Conservation (phyloP, 1,140 invertebrate genomes). For the Platyura marginata region DNA sequence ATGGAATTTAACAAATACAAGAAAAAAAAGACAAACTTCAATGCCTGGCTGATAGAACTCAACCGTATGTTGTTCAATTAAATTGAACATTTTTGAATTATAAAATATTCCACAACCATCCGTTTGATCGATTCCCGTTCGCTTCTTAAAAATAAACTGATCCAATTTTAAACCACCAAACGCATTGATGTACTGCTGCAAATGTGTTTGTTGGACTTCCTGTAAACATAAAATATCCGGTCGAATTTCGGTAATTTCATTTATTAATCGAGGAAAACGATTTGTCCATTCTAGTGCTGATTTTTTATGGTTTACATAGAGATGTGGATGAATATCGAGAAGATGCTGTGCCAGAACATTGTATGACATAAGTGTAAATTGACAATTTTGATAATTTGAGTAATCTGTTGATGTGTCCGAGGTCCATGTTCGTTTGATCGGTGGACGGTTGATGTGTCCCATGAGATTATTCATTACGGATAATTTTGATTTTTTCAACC, state of each 20-base stretch:
- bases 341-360: constrained; percentile 78
- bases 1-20: too few species aligned
- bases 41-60: constrained; percentile 32
- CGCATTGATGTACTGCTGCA: constrained; percentile 19
- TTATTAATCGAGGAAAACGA: constrained; percentile 42
- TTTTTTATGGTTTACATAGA: constrained; percentile 47
- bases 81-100: constrained; percentile 37
- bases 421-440: too few species aligned
- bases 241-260: constrained; percentile 46
- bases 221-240: constrained; percentile 45
- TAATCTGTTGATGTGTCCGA: too few species aligned
- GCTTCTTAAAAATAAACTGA: constrained; percentile 47
- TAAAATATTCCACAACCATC: constrained; percentile 81
- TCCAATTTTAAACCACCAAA: constrained; percentile 6
- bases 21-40: constrained; percentile 5
- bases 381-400: too few species aligned
- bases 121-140: constrained; percentile 37
- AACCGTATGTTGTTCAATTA: constrained; percentile 39
- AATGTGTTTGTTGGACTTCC: constrained; percentile 63
- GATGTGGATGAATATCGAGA: constrained; percentile 47
- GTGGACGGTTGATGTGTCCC: too few species aligned
- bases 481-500: too few species aligned
- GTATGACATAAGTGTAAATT: too few species aligned
- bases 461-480: too few species aligned
- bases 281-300: constrained; percentile 47